These are phyloP conservation scores for Orthosia gracilis DNA, from an alignment of 2,888 invertebrate species.

Conservation along the genomic window DNA sequence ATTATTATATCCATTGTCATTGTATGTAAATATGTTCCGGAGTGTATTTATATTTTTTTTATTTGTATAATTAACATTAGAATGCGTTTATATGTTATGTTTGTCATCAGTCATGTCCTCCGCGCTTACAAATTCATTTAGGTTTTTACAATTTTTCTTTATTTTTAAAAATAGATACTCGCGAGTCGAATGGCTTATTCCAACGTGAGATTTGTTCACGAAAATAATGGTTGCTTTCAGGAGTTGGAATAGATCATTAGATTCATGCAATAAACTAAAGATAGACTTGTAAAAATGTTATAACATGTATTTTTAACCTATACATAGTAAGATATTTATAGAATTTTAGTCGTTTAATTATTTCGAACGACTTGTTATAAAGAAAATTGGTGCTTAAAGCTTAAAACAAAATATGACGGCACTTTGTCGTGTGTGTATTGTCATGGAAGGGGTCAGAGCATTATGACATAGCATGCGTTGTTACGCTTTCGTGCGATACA, in stretches of 20 bases:
- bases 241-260: slow-evolving; percentile 78
- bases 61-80: slow-evolving; percentile 79
- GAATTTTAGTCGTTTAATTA: slow-evolving; percentile 91
- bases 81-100: slow-evolving; percentile 76
- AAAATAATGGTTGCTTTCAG: slow-evolving; percentile 36
- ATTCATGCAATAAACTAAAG: slow-evolving; percentile 81
- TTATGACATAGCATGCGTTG: slow-evolving; percentile 91
- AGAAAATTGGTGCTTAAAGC: slow-evolving; percentile 91
- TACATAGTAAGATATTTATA: slow-evolving; percentile 91
- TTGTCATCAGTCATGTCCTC: slow-evolving; percentile 69
- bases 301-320: slow-evolving; percentile 91
- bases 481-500: slow-evolving; percentile 83
- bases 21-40: slow-evolving; percentile 88
- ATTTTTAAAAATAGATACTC: slow-evolving; percentile 74
- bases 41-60: slow-evolving; percentile 79
- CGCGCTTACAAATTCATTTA: slow-evolving; percentile 78
- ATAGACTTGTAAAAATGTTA: slow-evolving; percentile 91
- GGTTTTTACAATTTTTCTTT: slow-evolving; percentile 78
- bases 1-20: slow-evolving; percentile 78
- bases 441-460: slow-evolving; percentile 87
- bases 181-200: slow-evolving; percentile 78
- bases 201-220: slow-evolving; percentile 58
- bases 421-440: slow-evolving; percentile 87
- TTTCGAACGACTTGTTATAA: slow-evolving; percentile 92
- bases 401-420: slow-evolving; percentile 88